Evolutionary conservation across 2,888 invertebrate species (phyloP), one percentile per base, ranked within the genome.

Genomic region (Argyresthia albistria): DNA sequence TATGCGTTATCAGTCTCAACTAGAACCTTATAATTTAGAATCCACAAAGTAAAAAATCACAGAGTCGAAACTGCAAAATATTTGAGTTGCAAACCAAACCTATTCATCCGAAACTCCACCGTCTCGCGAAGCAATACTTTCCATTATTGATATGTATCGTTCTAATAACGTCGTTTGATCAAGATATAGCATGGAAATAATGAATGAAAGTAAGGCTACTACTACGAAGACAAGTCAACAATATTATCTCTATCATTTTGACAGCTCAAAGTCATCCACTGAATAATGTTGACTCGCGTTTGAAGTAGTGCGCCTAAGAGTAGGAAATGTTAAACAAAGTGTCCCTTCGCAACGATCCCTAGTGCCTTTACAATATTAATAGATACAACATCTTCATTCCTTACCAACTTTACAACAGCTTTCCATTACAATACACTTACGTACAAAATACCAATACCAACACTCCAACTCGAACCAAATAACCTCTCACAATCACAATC

Each of bases 1-100:
- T 87, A 87, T 76, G 84, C 83, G 79, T 76, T 84, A 84, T 87
- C 87, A 87, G 87, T 87, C 87, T 87, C 87, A 84, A 82, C 81
- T 86, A 86, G 79, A 82, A 81, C 71, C 87, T 86, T 87, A 87
- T 67, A 84, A 83, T 87, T 84, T 86, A 86, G 83, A 84, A 81
- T 81, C 76, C 81, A 76, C 83, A 86, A 86, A 80, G 76, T 81
- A 83, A 25, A 83, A 25, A 87, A 86, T 87, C 86, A 86, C 87
- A 87, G 86, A 82, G 79, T 80, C 73, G 76, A 80, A 86, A 79
- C 69, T 79, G 87, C 87, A 82, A 86, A 83, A 77, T 68, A 81
- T 80, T 55, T 77, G 71, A 78, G 73, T 78, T 25, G 25, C 74
- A 70, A 72, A 76, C 65, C 72, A 73, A 76, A 74, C 71, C 62